Base-by-base conservation (phyloP, 2,113 vertebrate genomes). In the Microtus richardsoni region DNA sequence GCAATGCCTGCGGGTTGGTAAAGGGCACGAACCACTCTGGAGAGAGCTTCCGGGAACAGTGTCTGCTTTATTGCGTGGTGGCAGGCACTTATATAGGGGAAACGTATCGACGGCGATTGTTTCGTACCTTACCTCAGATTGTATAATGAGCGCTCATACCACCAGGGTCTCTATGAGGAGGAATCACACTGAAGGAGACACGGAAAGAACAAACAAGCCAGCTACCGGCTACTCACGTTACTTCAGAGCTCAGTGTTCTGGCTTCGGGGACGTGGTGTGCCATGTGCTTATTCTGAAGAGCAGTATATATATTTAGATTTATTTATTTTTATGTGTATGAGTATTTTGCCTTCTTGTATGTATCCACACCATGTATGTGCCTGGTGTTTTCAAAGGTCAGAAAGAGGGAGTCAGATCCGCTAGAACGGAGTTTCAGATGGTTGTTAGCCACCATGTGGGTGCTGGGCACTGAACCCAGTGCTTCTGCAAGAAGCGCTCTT, bases 31-130 rank as follows among this genome's bases (percentile, higher is more conserved):
- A 62, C 24, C 3, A 16, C n/a, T 62, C 39, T 8, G 13, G n/a
- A 83, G 24, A 60, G 4, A 16, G 54, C 28, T 60, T 41, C 58
- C 17, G 6, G 39, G 12, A 62, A 17, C n/a, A 41, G 80, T 24
- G 0, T 28, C 80, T 83, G 54, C 54, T 62, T 82, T 39, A 1
- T 39, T 83, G 54, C 4, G 22, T 2, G n/a, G 9, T 58, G 62
- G 14, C 24, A 83, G 16, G 24, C 19, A 8, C 36, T 80, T 60
- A n/a, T 7, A 80, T 5, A 54, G 21, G 11, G 52, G 36, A 82
- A 58, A 8, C 3, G 24, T 26, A 9, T 16, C 2, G 3, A 24
- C 3, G 1, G 7, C 1, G 36, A 60, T 39, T 39, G 22, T 13
- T 83, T 41, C 28, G 80, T 39, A 41, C 24, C 14, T 9, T 60